These are phyloP conservation scores for Gavia stellata DNA, from an alignment of 2,113 vertebrate species.

Conservation along the genomic window DNA sequence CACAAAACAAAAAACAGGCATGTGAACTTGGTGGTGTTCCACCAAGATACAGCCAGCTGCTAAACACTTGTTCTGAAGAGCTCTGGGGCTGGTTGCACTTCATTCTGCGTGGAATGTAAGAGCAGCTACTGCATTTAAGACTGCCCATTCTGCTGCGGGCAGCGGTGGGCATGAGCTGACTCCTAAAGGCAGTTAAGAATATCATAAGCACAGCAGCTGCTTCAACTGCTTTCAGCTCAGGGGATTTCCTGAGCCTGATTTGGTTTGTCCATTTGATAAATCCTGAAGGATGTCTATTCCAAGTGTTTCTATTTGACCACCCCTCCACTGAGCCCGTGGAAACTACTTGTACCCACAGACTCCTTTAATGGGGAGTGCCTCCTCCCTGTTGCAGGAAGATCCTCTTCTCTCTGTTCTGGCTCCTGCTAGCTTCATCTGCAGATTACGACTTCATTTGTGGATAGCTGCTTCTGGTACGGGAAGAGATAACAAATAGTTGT, in stretches of 20 bases:
- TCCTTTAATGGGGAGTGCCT: not conserved
- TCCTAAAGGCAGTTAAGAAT: not conserved
- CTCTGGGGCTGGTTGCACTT: not conserved
- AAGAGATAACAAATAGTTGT: not conserved
- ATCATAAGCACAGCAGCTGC: not conserved
- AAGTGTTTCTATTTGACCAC: not conserved
- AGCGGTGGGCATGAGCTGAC: not conserved
- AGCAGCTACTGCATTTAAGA: not conserved
- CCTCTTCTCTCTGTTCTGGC: not conserved
- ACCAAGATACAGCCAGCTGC: not conserved
- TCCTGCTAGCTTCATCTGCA: not conserved
- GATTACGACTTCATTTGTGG: not conserved
- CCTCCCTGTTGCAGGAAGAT: not conserved
- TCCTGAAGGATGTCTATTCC: too few relatives aligned
- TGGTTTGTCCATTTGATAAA: not conserved
- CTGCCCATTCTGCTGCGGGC: not conserved
- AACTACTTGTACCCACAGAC: too few relatives aligned
- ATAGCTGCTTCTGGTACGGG: not conserved
- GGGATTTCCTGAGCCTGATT: not conserved
- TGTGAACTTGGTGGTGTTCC: not conserved
- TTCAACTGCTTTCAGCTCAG: not conserved
- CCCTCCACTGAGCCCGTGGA: not conserved
- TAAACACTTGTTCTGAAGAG: not conserved
- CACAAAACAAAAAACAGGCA: not conserved
- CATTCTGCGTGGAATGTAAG: accelerated